Evolutionary conservation across 2,888 invertebrate species (phyloP).

Genomic region (Cylindroiulus punctatus): DNA sequence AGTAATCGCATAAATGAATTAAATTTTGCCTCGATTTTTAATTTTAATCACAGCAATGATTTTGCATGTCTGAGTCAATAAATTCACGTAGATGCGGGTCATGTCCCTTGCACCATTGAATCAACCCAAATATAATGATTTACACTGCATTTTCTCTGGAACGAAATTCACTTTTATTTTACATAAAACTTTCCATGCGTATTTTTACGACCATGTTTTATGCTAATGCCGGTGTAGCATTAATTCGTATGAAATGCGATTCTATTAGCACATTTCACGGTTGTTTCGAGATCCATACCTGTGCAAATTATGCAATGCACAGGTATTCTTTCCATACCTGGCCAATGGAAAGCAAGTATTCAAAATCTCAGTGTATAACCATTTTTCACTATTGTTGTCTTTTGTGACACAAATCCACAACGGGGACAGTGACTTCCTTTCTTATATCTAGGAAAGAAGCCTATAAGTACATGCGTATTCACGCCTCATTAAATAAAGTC

Average conservation of each 20-base stretch:
- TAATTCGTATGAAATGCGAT: neutral
- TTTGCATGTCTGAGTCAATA: too few relatives aligned
- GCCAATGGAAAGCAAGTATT: neutral
- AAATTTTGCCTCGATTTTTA: too few relatives aligned
- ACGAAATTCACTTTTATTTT: neutral
- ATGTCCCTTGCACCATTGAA: too few relatives aligned
- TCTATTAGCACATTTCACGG: neutral
- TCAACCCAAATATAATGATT: neutral
- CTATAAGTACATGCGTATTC: conserved; percentile 16
- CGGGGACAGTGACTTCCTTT: conserved; percentile 34
- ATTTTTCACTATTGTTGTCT: conserved; percentile 21
- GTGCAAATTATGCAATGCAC: too few relatives aligned
- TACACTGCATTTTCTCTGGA: neutral
- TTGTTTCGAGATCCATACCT: neutral
- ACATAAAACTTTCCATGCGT: neutral
- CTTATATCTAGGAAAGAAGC: conserved; percentile 25
- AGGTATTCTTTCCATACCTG: too few relatives aligned
- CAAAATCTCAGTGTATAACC: neutral
- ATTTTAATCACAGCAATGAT: too few relatives aligned
- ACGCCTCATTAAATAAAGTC: neutral
- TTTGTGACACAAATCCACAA: conserved; percentile 12
- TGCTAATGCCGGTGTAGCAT: neutral
- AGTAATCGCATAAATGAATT: too few relatives aligned
- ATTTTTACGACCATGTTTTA: neutral
- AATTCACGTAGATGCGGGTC: too few relatives aligned